These are phyloP conservation scores for Cerastis leucographa DNA, from an alignment of 2,888 invertebrate species.

Conservation along the genomic window DNA sequence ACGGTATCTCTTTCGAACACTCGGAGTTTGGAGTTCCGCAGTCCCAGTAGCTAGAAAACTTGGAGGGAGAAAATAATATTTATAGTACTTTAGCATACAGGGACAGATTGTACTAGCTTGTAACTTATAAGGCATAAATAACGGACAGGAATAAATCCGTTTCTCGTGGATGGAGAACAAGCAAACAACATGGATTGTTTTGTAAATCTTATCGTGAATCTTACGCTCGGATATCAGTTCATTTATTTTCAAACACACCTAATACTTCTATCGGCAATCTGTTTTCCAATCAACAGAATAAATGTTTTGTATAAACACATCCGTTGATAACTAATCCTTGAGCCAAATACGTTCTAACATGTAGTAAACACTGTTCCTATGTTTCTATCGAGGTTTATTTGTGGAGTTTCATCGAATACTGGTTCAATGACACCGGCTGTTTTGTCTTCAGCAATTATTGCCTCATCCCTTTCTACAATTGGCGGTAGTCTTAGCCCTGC, in stretches of 20 bases:
- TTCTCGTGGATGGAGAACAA: neutral
- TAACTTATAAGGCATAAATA: neutral
- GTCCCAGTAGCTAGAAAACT: neutral
- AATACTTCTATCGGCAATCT: slow-evolving; percentile 42
- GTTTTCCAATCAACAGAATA: slow-evolving; percentile 57
- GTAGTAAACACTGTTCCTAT: slow-evolving; percentile 67
- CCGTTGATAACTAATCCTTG: slow-evolving; percentile 69
- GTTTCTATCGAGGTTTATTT: slow-evolving; percentile 68
- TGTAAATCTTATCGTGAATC: slow-evolving; percentile 23
- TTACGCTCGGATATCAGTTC: slow-evolving; percentile 21
- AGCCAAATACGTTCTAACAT: slow-evolving; percentile 72
- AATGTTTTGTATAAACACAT: slow-evolving; percentile 65
- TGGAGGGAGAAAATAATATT: neutral
- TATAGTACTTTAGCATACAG: neutral
- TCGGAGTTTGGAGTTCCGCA: no score
- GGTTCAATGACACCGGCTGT: slow-evolving; percentile 78
- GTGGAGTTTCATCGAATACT: slow-evolving; percentile 63
- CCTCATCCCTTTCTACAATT: slow-evolving; percentile 71
- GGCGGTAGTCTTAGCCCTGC: slow-evolving; percentile 53
- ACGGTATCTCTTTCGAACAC: no score
- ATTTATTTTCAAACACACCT: slow-evolving; percentile 34
- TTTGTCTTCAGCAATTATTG: slow-evolving; percentile 75
- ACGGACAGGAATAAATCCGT: neutral
- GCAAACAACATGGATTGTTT: slow-evolving; percentile 18
- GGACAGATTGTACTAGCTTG: neutral